Base-by-base conservation (phyloP, 1,140 invertebrate genomes). In the Pogonomyrmex californicus region DNA sequence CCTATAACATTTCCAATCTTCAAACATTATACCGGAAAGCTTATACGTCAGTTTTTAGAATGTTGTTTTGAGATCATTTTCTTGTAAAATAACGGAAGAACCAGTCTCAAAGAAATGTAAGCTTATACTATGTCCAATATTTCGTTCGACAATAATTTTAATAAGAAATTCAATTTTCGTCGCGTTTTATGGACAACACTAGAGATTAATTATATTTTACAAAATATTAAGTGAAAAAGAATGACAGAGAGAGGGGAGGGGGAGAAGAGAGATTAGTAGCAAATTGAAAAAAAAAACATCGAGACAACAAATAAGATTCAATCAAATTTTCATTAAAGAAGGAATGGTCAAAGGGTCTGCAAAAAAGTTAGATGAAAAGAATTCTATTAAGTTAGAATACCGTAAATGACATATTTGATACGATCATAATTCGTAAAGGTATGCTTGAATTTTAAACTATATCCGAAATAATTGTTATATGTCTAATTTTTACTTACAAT, bases 321-420 rank as follows among this genome's bases (percentile, higher is more conserved):
- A 79, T 65, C 2, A 65, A 65, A 66, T 66, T 65, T 79, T 79
- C 14, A 54, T 65, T 63, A 49, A n/a, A 5, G 14, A 54, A 49
- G 36, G 44, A 33, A 30, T 44, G 73, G 36, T 76, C 17, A 76
- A 77, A 77, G 56, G 41, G n/a, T 14, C 4, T 17, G 30, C 5
- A 36, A 54, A 44, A 33, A 30, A 36, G 44, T 17, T 10, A 30
- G 23, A 76, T 60, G 23, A 60, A 76, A 76, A 14, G 5, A 33
- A 23, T 44, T 44, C 3, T 23, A 3, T 0, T 33, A 44, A 76
- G 60, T 60, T 60, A n/a, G 23, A 60, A 60, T 12, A 41, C 23
- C 51, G 23, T 17, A 14, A 65, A 65, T 41, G 7, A 54, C 30
- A 71, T 54, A 33, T 73, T 54, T 30, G 23, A 9, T 33, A 4